phyloP scores from a whole-genome alignment of 2,113 vertebrate genomes.

The Elanus axillaris region DNA sequence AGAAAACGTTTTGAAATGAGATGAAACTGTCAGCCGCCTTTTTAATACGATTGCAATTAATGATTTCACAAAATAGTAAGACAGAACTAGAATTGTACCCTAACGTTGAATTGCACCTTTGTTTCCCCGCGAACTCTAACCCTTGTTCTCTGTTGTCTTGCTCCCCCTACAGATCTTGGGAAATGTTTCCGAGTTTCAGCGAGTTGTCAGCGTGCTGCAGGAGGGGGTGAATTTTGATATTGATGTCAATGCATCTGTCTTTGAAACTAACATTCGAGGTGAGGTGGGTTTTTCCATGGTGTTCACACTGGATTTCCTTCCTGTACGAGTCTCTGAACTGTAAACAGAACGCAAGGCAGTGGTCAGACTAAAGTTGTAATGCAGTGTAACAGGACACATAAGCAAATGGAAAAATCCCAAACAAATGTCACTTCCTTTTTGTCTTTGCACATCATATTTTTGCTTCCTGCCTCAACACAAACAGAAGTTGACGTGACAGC shows the following conservation, averaged over 20 bases:
- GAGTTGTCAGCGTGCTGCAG: slow-evolving; percentile 88
- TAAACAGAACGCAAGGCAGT: rapidly evolving
- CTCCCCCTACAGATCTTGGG: slow-evolving; percentile 84
- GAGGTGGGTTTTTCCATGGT: background rate
- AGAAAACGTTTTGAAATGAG: background rate
- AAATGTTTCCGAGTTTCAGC: slow-evolving; percentile 91
- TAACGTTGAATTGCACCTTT: rapidly evolving
- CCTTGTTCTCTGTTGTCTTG: background rate
- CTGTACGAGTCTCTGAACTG: rapidly evolving
- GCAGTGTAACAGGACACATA: rapidly evolving
- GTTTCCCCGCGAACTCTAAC: background rate
- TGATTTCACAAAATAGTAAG: background rate
- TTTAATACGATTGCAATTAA: no score
- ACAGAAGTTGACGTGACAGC: background rate
- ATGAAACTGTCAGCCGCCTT: rapidly evolving
- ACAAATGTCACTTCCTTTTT: background rate
- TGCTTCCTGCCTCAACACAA: background rate
- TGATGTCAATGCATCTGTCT: slow-evolving; percentile 96
- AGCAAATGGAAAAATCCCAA: background rate
- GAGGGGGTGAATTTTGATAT: slow-evolving; percentile 92
- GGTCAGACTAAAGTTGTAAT: background rate
- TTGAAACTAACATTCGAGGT: slow-evolving; percentile 99
- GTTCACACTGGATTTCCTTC: background rate
- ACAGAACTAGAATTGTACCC: background rate
- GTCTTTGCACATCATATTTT: background rate